Evolutionary conservation across 1,140 invertebrate species (phyloP).

Genomic region (Streblospio benedicti): DNA sequence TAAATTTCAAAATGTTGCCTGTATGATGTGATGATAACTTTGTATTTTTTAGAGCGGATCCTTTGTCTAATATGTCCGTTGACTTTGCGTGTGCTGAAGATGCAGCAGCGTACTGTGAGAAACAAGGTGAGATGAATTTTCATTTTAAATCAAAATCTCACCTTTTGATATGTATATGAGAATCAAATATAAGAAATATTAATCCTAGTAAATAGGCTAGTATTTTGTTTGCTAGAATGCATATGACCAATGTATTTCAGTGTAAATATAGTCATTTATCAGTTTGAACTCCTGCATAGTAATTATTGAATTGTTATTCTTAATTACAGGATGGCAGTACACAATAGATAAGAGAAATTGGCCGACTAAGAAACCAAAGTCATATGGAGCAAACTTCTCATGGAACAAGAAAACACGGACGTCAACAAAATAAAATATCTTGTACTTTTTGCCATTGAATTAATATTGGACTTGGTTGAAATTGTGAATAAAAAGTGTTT

Average conservation of each 20-base stretch:
- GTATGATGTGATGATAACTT: no score
- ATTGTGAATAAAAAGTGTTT: no score
- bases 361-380: slow-evolving; percentile 63
- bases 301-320: slow-evolving; percentile 9
- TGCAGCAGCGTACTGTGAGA: slow-evolving; percentile 84
- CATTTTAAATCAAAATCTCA: neutral
- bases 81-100: slow-evolving; percentile 73
- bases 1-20: neutral
- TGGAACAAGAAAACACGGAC: slow-evolving; percentile 92
- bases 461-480: no score
- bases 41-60: slow-evolving; percentile 69
- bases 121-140: slow-evolving; percentile 54
- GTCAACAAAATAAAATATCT: slow-evolving; percentile 83
- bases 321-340: slow-evolving; percentile 63
- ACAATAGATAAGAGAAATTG: slow-evolving; percentile 67
- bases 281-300: neutral
- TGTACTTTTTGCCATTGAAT: no score
- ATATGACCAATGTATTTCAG: neutral
- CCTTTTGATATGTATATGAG: neutral
- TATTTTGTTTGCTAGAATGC: neutral
- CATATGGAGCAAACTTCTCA: slow-evolving; percentile 86
- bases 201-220: no score
- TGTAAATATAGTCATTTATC: neutral
- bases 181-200: neutral
- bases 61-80: slow-evolving; percentile 78